Evolutionary conservation across 1,140 invertebrate genomes (phyloP), one percentile per base, ranked within the genome.

Genomic region (Cataglyphis hispanica): DNA sequence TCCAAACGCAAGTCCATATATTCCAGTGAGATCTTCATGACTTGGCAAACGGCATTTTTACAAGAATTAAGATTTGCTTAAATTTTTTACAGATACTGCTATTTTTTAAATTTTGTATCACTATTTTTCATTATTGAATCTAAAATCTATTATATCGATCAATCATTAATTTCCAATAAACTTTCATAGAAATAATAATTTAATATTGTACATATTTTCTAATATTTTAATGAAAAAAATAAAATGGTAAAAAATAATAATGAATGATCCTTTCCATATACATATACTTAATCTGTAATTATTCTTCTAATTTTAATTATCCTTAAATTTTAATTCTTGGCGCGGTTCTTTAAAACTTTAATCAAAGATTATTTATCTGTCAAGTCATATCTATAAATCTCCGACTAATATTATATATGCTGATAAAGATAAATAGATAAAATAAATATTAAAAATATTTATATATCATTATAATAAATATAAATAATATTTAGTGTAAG

Each of bases 21-120:
- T 76, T 76, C 11, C 63, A 84, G 67, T 78, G 19, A 78, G 66
- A 80, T 77, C 64, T 88, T 63, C 61, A 25, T n/a, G 46, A 69
- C 53, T 63, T 8, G 13, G 34, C 53, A 66, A 64, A 34, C 7
- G 53, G 37, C 25, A 66, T 66, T 46, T 66, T 50, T 64, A 22
- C 27, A 34, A 22, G 6, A 19, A 13, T 46, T 27, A 34, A 50
- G 16, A 50, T 46, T 63, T 56, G 34, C 31, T 56, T 34, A 22
- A 3, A 64, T 46, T 50, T 50, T 50, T 43, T 43, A 10, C n/a
- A 0, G 3, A 6, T 5, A 43, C 11, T 22, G 43, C 11, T 60
- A 10, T 50, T 13, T 66, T 2, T 11, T 40, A 74, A 37, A 3
- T 43, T 46, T 46, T 46, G 13, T 46, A 46, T 34, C 25, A 53